Evolutionary conservation across 2,797 vertebrate genomes (phyloP).

Genomic region (Botia kubotai): DNA sequence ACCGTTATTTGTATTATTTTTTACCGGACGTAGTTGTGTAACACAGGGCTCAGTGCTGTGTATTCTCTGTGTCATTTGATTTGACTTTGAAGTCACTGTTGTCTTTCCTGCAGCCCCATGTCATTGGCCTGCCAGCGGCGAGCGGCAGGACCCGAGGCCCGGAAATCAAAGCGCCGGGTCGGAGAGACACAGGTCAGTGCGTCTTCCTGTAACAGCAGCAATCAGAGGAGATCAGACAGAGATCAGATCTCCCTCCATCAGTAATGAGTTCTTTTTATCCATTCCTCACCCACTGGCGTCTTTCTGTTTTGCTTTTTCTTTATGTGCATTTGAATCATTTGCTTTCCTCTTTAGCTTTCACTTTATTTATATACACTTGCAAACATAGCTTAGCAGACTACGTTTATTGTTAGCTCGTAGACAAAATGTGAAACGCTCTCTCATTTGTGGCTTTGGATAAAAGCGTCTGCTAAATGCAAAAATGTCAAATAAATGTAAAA

Average conservation of each 20-base stretch:
- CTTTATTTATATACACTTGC: too few relatives aligned
- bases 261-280: neutral
- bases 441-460: too few relatives aligned
- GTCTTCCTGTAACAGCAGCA: constrained; percentile 37
- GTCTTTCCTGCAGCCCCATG: constrained; percentile 73
- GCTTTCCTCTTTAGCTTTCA: too few relatives aligned
- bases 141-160: constrained; percentile 72
- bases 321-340: too few relatives aligned
- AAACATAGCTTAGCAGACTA: too few relatives aligned
- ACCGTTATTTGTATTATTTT: too few relatives aligned
- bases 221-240: constrained; percentile 28
- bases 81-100: constrained; percentile 11
- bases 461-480: too few relatives aligned
- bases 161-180: constrained; percentile 83
- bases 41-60: too few relatives aligned
- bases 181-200: constrained; percentile 83
- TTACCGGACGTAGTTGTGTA: too few relatives aligned
- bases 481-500: too few relatives aligned
- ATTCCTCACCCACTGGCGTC: neutral
- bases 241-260: constrained; percentile 14
- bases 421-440: too few relatives aligned
- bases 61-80: neutral
- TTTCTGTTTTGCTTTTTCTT: neutral
- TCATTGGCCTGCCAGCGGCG: constrained; percentile 81
- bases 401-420: too few relatives aligned